A percentile compares a stretch with the other conserved stretches of the same genome.
phyloP scores from a whole-genome alignment of 2,797 vertebrate species.

The Lagodon rhomboides region DNA sequence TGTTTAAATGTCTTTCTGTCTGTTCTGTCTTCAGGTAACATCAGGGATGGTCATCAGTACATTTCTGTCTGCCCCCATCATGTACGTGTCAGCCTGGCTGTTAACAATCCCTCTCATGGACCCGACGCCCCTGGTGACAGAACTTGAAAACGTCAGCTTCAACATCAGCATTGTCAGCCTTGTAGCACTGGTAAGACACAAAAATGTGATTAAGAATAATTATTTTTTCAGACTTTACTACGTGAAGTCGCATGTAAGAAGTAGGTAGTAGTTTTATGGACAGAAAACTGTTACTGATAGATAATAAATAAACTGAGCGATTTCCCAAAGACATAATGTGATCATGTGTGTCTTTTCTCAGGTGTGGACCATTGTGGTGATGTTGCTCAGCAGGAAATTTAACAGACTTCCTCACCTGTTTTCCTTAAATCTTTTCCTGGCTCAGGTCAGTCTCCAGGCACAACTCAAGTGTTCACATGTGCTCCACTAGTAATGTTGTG shows the following conservation, averaged over 20 bases:
- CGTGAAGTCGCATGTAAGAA: background rate
- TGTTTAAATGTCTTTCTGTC: background rate
- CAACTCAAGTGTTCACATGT: background rate
- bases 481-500: background rate
- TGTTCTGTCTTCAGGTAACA: conserved; percentile 86
- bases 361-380: conserved; percentile 94
- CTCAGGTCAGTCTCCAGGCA: conserved; percentile 87
- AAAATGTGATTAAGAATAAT: background rate
- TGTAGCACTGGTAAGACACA: conserved; percentile 89
- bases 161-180: conserved; percentile 96
- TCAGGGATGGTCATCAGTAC: conserved; percentile 98
- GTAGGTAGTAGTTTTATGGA: background rate
- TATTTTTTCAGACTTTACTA: background rate
- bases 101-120: conserved; percentile 97
- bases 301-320: background rate
- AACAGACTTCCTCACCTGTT: conserved; percentile 95
- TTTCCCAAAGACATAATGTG: background rate
- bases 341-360: conserved; percentile 58
- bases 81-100: conserved; percentile 98
- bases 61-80: conserved; percentile 96
- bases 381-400: conserved; percentile 95
- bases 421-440: conserved; percentile 93
- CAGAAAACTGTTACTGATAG: background rate
- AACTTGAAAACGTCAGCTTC: conserved; percentile 95
- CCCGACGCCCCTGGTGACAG: conserved; percentile 88